Percentiles rank a stretch among this genome's conserved stretches.
phyloP scores from a whole-genome alignment of 2,113 vertebrate species.

The Caranx ignobilis region DNA sequence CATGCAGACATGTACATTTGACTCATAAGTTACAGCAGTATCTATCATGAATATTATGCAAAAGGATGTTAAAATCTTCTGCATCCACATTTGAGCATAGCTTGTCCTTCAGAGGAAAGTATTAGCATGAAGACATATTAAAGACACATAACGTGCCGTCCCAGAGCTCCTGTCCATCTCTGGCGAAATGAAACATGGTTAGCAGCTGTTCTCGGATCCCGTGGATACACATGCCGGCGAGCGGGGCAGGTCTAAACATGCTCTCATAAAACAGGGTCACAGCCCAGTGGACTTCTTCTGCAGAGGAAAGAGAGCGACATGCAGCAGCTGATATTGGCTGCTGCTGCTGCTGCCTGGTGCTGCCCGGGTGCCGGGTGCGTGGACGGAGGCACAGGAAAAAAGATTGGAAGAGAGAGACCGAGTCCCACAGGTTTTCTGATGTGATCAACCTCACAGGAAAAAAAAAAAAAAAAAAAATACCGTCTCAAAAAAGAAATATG shows the following conservation, averaged over 20 bases:
- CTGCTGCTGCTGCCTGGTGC: too few species aligned
- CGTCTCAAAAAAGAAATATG: too few species aligned
- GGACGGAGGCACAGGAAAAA: not conserved
- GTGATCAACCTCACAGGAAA: not conserved
- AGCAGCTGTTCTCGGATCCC: too few species aligned
- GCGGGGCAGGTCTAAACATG: not conserved
- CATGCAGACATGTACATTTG: too few species aligned
- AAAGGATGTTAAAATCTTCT: not conserved
- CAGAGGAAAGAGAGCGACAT: not conserved
- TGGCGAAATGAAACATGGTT: not conserved
- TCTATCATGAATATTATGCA: too few species aligned
- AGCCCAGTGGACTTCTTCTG: not conserved
- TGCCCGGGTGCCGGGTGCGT: too few species aligned
- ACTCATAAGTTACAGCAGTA: too few species aligned
- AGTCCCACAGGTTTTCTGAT: not conserved
- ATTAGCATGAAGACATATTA: too few species aligned
- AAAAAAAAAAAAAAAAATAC: too few species aligned
- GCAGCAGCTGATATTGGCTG: not conserved
- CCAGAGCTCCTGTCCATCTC: not conserved
- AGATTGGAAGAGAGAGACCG: not conserved
- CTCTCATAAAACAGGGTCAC: not conserved
- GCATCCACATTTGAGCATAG: too few species aligned
- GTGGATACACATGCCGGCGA: not conserved
- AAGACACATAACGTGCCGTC: too few species aligned
- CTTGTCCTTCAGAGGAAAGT: too few species aligned